phyloP scores from a whole-genome alignment of 1,140 invertebrate species.

The Sminthurinus signatus region DNA sequence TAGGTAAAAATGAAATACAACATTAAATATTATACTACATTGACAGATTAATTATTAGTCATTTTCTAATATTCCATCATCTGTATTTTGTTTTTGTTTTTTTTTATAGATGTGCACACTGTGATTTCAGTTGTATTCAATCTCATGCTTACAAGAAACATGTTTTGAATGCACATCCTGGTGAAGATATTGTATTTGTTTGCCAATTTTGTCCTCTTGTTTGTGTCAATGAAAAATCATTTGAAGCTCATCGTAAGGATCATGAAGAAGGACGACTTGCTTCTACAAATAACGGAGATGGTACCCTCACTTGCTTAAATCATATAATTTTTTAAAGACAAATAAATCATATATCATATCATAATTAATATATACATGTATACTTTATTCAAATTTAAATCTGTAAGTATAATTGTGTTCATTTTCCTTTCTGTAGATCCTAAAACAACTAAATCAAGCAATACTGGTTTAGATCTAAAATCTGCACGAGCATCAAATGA shows the following conservation, averaged over 20 bases:
- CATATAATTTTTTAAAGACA: too few relatives aligned
- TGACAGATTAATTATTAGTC: neutral
- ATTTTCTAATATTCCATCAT: too few relatives aligned
- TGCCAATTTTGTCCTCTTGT: slow-evolving; percentile 55
- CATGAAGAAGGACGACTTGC: slow-evolving; percentile 50
- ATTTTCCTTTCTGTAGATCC: too few relatives aligned
- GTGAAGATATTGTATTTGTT: slow-evolving; percentile 49
- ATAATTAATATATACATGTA: too few relatives aligned
- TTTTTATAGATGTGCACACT: slow-evolving; percentile 60
- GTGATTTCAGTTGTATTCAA: slow-evolving; percentile 62
- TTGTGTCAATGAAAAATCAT: slow-evolving; percentile 55
- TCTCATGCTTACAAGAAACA: slow-evolving; percentile 61
- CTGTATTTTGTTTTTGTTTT: neutral
- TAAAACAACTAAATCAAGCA: too few relatives aligned
- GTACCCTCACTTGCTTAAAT: too few relatives aligned
- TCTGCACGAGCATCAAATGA: slow-evolving; percentile 46
- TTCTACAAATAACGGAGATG: too few relatives aligned
- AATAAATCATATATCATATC: too few relatives aligned
- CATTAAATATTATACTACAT: neutral
- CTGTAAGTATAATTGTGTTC: too few relatives aligned
- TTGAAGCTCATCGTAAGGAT: slow-evolving; percentile 52
- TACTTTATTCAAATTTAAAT: too few relatives aligned
- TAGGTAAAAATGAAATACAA: slow-evolving; percentile 19
- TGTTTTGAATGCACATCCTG: slow-evolving; percentile 58
- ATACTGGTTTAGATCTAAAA: too few relatives aligned